Percentiles rank a stretch among this genome's conserved stretches.
These are phyloP conservation scores for Heptranchias perlo DNA, from an alignment of 2,113 vertebrate species.

Conservation along the genomic window DNA sequence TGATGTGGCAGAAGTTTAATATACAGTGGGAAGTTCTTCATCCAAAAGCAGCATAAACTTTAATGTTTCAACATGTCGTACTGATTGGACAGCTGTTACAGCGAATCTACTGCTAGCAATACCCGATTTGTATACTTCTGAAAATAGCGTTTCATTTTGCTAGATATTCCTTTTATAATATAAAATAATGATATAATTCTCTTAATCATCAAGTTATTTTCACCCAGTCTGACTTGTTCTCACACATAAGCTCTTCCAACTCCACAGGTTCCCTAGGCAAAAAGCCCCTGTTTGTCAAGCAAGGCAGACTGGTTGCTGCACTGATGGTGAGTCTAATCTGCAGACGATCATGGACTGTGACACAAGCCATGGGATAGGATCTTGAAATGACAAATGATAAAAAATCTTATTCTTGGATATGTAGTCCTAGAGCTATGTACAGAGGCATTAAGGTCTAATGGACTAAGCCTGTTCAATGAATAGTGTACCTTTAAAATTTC, in stretches of 20 bases:
- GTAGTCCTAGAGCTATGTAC: not conserved
- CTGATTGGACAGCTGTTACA: not conserved
- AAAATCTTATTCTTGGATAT: not conserved
- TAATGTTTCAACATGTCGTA: not conserved
- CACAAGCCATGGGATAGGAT: not conserved
- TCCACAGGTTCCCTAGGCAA: not conserved
- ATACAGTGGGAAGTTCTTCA: not conserved
- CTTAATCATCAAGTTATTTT: not conserved
- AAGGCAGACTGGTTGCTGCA: not conserved
- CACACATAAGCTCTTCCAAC: not conserved
- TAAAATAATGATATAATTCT: not conserved
- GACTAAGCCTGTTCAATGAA: not conserved
- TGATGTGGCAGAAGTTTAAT: not conserved
- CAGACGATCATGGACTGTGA: no score
- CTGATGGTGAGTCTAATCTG: not conserved
- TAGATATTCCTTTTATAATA: not conserved
- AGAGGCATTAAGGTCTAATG: not conserved
- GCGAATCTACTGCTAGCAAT: not conserved
- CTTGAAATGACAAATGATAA: not conserved
- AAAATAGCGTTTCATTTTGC: not conserved
- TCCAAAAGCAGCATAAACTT: not conserved
- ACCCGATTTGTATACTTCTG: not conserved
- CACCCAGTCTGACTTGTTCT: not conserved
- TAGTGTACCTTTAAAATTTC: not conserved
- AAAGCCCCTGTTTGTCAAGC: not conserved